Base-by-base conservation (phyloP, 2,797 vertebrate species). In the Euthynnus affinis region DNA sequence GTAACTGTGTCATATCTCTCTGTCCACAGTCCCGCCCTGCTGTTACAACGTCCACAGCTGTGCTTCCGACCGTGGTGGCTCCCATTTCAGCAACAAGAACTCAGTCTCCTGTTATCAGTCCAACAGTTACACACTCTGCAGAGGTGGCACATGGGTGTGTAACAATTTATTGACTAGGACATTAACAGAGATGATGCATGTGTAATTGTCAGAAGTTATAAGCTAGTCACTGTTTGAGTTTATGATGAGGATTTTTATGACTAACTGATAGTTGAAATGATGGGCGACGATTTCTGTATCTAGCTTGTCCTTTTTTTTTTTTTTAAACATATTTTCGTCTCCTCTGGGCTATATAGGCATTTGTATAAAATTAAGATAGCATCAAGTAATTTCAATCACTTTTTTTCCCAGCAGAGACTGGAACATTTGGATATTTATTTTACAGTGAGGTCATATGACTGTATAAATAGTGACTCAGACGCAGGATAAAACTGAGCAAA, bases 81-180 rank as follows among this genome's bases (percentile, higher is more conserved):
- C 97, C 98, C 2, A 97, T 98, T 42, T 97, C 98, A 0, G 97
- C 97, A 69, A 97, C 96, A 0, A 95, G 98, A 89, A 98, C 97
- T 29, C 98, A 99, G 91, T 98, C 98, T 59, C 98, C 98, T 12
- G 96, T 99, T 77, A 98, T 99, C 83, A 99, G 94, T 71, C 97
- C 98, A 0, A 95, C 97, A 40, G 96, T 96, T 62, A 96, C 97
- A 17, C 98, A 99, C 87, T 93, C 96, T 71, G 91, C 96, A 4
- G 98, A 99, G 37, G 96, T 97, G 62, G 87, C 96, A 9, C 96
- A 98, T 59, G 98, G 97, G 98, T 99, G 10, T 51, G 2, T 1
- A 10, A 27, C 1, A 48, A 15, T 60, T 14, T 44, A 17, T 15
- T 29, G 6, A 46, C 1, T 6, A 20, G 12, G 23, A 0, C 10